These are phyloP conservation scores for Drosophila leontia DNA, from an alignment of 1,140 invertebrate species.

Conservation along the genomic window DNA sequence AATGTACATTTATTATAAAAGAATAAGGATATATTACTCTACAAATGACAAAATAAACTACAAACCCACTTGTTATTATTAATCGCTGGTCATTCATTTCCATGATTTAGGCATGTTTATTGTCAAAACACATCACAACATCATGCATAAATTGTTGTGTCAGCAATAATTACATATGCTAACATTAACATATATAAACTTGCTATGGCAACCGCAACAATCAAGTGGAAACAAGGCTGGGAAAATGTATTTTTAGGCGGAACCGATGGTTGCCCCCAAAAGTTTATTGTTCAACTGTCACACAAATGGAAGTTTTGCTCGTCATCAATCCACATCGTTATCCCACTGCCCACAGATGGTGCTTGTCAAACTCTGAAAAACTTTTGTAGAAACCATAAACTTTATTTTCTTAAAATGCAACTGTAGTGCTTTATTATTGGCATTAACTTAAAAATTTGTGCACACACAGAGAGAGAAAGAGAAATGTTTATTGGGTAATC, in stretches of 20 bases:
- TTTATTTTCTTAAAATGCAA: constrained; percentile 38
- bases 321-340: constrained; percentile 31
- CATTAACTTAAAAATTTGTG: constrained; percentile 39
- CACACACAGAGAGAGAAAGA: constrained; percentile 21
- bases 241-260: constrained; percentile 43
- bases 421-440: constrained; percentile 32
- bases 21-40: too few species aligned
- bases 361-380: neutral
- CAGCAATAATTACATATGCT: constrained; percentile 32
- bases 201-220: constrained; percentile 41
- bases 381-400: neutral
- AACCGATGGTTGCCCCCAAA: constrained; percentile 9
- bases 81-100: neutral
- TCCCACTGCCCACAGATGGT: constrained; percentile 13
- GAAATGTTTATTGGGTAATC: constrained; percentile 18
- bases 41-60: neutral
- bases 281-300: constrained; percentile 42
- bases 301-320: constrained; percentile 28
- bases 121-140: constrained; percentile 17
- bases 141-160: constrained; percentile 10
- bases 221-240: constrained; percentile 21
- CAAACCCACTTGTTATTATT: neutral
- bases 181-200: constrained; percentile 20
- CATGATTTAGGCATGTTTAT: neutral
- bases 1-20: too few species aligned